These are phyloP conservation scores for Neostethus bicornis DNA, from an alignment of 2,797 vertebrate species.

Conservation along the genomic window DNA sequence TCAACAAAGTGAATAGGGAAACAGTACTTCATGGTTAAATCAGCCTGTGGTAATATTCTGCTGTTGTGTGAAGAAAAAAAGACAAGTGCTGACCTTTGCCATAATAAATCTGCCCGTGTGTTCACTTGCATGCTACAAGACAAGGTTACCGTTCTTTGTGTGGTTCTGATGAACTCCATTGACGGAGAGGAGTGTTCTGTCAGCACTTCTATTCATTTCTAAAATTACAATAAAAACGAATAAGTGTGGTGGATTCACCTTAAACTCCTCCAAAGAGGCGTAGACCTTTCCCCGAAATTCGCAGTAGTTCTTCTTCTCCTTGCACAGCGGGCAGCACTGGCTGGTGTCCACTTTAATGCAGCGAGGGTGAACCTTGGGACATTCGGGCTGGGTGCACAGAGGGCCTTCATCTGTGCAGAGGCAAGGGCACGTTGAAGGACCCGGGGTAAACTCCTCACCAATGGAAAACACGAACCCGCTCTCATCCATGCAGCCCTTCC, in stretches of 20 bases:
- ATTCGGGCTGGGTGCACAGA: conserved; percentile 93
- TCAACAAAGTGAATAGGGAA: conserved; percentile 48
- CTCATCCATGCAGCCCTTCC: conserved; percentile 98
- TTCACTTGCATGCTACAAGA: conserved; percentile 52
- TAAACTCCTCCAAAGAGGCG: conserved; percentile 93
- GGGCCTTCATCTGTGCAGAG: conserved; percentile 98
- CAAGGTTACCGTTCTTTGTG: conserved; percentile 55
- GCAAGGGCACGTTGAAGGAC: conserved; percentile 95
- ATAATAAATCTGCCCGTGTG: conserved; percentile 73
- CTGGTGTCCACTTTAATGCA: conserved; percentile 96
- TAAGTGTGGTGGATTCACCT: conserved; percentile 84
- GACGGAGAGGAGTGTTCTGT: conserved; percentile 47
- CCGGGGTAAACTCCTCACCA: conserved; percentile 95
- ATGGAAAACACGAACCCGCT: conserved; percentile 97
- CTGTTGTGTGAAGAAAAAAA: conserved; percentile 55
- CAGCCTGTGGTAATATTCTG: conserved; percentile 53
- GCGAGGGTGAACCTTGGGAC: conserved; percentile 93
- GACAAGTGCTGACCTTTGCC: conserved; percentile 76
- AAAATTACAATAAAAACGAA: conserved; percentile 51
- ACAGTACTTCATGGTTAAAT: conserved; percentile 53
- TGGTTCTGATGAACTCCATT: conserved; percentile 58
- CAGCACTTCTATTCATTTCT: conserved; percentile 62
- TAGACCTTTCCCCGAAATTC: conserved; percentile 95
- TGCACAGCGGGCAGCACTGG: conserved; percentile 97
- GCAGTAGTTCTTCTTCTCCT: conserved; percentile 95